Percentiles rank a stretch among this genome's conserved stretches.
Evolutionary conservation across 2,113 vertebrate species (phyloP).

Genomic region (Heterochromis multidens): DNA sequence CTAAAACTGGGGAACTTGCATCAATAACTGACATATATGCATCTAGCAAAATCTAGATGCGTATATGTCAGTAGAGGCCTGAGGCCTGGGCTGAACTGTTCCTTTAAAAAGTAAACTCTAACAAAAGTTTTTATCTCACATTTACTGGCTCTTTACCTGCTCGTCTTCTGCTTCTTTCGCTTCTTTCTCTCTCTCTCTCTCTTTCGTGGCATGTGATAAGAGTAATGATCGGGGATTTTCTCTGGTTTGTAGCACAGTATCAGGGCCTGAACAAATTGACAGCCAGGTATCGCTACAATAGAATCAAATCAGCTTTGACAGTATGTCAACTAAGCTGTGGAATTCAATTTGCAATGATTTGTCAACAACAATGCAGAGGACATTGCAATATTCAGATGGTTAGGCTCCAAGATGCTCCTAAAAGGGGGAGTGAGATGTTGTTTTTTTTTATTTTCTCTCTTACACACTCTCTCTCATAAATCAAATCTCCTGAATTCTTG

Average conservation of each 20-base stretch:
- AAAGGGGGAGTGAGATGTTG: conserved; percentile 24
- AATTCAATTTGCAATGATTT: conserved; percentile 69
- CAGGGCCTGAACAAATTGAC: conserved; percentile 56
- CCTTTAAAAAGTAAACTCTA: background rate
- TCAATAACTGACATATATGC: background rate
- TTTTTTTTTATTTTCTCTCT: background rate
- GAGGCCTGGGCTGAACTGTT: background rate
- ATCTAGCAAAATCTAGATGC: background rate
- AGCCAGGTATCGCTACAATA: conserved; percentile 55
- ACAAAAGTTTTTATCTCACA: conserved; percentile 21
- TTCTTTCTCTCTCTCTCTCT: background rate
- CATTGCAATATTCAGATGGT: conserved; percentile 51
- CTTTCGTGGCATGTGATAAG: conserved; percentile 47
- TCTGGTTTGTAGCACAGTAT: conserved; percentile 53
- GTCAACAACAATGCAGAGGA: conserved; percentile 62
- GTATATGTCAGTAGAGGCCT: background rate
- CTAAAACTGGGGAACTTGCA: background rate
- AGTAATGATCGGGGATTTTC: conserved; percentile 60
- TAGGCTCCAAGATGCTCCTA: conserved; percentile 28
- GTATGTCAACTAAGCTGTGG: conserved; percentile 40
- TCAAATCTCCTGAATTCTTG: conserved; percentile 68
- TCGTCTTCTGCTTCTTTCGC: background rate
- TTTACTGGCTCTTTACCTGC: conserved; percentile 2
- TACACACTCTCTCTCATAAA: conserved; percentile 54
- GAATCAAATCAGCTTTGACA: conserved; percentile 60